Evolutionary conservation across 2,797 vertebrate species (phyloP), one percentile per base, ranked within the genome.

Genomic region (Sebastes trivittatus): DNA sequence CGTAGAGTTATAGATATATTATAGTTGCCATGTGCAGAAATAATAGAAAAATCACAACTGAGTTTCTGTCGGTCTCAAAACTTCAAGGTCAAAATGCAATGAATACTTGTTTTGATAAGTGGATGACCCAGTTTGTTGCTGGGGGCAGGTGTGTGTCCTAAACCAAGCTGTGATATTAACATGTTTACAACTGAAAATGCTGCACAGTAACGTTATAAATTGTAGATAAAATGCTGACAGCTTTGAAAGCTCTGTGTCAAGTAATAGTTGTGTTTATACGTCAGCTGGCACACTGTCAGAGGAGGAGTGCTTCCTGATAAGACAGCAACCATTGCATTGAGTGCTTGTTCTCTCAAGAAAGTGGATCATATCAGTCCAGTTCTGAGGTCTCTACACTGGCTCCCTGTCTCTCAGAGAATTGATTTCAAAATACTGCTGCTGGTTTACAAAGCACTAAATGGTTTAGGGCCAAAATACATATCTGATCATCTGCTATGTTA

Each of bases 1-100:
- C 0, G 1, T 5, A 2, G 4, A 62, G 4, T 11, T 36, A 4
- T 1, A 38, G 36, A 38, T 38, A 2, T 38, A 38, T 38, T 38
- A 14, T 14, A 7, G 23, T 55, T n/a, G 1, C 1, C 4, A 1
- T n/a, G 1, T 63, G 32, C 20, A 46, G 7, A 75, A 56, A 63
- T 23, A 7, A 36, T 11, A 55, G 1, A 0, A 65, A 63, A 46
- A 38, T 29, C 27, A 11, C 2, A 42, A 7, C 11, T 3, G 3
- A 75, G 55, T 79, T 72, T 55, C 1, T 81, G 23, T 55, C 16
- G 16, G 67, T 74, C 18, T 4, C 6, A 62, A 89, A 86, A 91
- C 87, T 83, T 92, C 89, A 93, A 93, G 91, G 91, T 94, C 94
- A 93, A 58, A 72, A 78, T 73, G 25, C 38, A 58, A 3, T 18